Base-by-base conservation (phyloP, 2,797 vertebrate species). In the Hippocampus kuda region DNA sequence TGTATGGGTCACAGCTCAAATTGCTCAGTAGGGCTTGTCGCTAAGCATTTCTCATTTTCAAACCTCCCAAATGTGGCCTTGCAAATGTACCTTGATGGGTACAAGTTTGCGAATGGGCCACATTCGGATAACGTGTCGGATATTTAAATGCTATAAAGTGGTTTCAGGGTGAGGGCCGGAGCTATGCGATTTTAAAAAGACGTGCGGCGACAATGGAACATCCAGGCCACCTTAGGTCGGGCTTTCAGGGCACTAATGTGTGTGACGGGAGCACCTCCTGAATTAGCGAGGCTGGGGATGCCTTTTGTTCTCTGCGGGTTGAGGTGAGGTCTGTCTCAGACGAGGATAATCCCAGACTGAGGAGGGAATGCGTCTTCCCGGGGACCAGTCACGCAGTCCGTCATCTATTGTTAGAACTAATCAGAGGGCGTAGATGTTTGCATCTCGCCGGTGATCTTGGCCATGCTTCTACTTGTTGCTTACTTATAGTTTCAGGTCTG, bases 251-350 rank as follows among this genome's bases (percentile, higher is more conserved):
- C 65, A 53, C 68, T 76, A 73, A 80, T 74, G 75, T 78, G 81
- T 71, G 77, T 57, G 66, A 76, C 69, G 67, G 79, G 70, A 79
- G 72, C 74, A 79, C 72, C 77, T 83, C 78, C 61, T 82, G 78
- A 80, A 73, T 78, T 71, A 83, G 78, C 75, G 77, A 79, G 71
- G 73, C 81, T 72, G 79, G 68, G 74, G 77, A 76, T 66, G 72
- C 74, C 81, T 81, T 85, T 88, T 87, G 83, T 87, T 81, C 82
- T 80, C 75, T 73, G 62, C 66, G 67, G 77, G 62, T 65, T 71
- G 79, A 86, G 83, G 77, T 86, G 78, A 83, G 75, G 78, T 82
- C 77, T 79, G 79, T 87, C 86, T 84, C 72, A 82, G 82, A 85
- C 76, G 46, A 80, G 80, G 83, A 87, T 86, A 85, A 86, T 81